phyloP scores from a whole-genome alignment of 2,113 vertebrate genomes.

The Hipposideros armiger region DNA sequence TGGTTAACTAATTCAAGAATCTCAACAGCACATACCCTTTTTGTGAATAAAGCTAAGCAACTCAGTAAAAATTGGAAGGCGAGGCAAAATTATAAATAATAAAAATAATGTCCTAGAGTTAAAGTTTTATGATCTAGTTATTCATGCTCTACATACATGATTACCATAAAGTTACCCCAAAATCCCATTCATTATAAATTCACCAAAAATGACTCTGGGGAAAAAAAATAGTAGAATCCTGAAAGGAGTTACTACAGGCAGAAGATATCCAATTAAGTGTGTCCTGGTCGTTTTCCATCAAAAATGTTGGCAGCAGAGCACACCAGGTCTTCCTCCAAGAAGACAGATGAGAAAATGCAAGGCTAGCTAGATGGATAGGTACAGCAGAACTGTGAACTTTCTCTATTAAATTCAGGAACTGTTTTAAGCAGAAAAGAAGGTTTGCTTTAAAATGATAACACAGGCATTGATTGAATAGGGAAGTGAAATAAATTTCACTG shows the following conservation, averaged over 20 bases:
- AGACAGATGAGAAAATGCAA: not conserved
- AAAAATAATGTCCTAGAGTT: not conserved
- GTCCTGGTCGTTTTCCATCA: not conserved
- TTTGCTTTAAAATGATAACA: not conserved
- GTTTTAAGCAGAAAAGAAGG: not conserved
- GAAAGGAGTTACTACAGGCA: not conserved
- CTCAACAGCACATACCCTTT: not conserved
- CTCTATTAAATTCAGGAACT: not conserved
- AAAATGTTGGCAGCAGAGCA: not conserved
- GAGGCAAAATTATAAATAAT: not conserved
- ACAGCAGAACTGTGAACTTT: not conserved
- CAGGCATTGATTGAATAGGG: not conserved
- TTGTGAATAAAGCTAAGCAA: not conserved
- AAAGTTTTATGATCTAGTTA: not conserved
- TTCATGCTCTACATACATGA: not conserved
- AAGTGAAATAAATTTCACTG: not conserved
- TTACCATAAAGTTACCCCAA: not conserved
- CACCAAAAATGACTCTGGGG: not conserved
- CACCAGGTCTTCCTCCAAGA: not conserved
- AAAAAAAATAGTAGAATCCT: not conserved
- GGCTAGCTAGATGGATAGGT: not conserved
- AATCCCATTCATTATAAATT: not conserved
- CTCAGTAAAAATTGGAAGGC: not conserved
- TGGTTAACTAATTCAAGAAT: slow-evolving; percentile 4
- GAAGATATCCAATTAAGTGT: not conserved